phyloP scores from a whole-genome alignment of 2,888 invertebrate genomes.

The Synergus umbraculus region DNA sequence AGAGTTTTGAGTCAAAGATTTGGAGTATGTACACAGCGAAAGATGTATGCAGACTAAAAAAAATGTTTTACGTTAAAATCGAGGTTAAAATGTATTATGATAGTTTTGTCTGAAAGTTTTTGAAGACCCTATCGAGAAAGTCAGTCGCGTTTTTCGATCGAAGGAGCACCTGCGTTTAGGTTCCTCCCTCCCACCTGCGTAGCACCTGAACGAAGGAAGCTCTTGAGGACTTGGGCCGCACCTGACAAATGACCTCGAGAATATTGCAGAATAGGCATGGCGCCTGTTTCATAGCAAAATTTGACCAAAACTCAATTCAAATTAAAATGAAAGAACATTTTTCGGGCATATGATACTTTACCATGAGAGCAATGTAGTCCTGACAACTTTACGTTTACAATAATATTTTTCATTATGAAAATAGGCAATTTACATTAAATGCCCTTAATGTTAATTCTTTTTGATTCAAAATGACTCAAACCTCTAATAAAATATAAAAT shows the following conservation, averaged over 20 bases:
- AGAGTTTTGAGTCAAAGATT: slow-evolving; percentile 1
- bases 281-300: neutral
- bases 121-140: slow-evolving; percentile 56
- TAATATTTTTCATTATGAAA: too few species aligned
- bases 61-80: neutral
- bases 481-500: neutral
- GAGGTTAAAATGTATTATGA: neutral
- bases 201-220: slow-evolving; percentile 66
- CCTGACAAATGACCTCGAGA: slow-evolving; percentile 51
- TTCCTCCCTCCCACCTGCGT: slow-evolving; percentile 67
- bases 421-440: too few species aligned
- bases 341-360: too few species aligned
- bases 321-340: neutral
- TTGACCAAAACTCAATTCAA: neutral
- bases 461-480: too few species aligned
- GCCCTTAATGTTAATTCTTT: too few species aligned
- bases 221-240: slow-evolving; percentile 50
- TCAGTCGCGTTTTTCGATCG: slow-evolving; percentile 59
- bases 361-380: too few species aligned
- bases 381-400: too few species aligned
- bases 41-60: neutral
- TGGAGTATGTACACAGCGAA: neutral
- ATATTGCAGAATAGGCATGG: slow-evolving; percentile 32
- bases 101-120: slow-evolving; percentile 16
- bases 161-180: slow-evolving; percentile 63